Base-by-base conservation (phyloP, 2,888 invertebrate species). In the Tuberolachnus salignus region DNA sequence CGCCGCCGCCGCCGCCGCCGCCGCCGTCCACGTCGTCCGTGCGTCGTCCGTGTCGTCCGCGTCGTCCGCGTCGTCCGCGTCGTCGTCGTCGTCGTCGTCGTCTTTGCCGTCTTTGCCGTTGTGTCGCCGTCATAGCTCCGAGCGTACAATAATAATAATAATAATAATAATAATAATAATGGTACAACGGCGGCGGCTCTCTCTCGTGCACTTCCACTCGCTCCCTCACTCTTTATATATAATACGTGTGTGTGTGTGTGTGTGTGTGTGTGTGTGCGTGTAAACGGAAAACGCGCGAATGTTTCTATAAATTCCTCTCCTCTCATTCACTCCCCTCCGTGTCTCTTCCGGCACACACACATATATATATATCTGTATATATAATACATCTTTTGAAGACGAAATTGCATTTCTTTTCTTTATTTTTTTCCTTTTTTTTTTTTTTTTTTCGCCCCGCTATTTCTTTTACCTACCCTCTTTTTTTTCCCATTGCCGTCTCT, bases 351-450 rank as follows among this genome's bases (percentile, higher is more conserved):
- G 34, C 34, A 34, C 6, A 34, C 6, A 34, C 4, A 2, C 9
- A 26, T 53, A 49, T 53, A 53, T 51, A 11, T 51, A 34, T 34
- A 34, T 34, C n/a, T n/a, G n/a, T 4, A 34, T 34, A 34, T 34
- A 34, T 34, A 34, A 34, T 34, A 34, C 46, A 66, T 73, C 61
- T 63, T 73, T 63, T 11, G 63, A 63, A 63, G 63, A 53, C 73
- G 73, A 78, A 78, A 78, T 78, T 78, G 75, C 67, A 78, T 67
- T 69, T 78, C 16, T 70, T 42, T 55, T 64, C 23, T 75, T n/a
- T 59, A 23, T 49, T 46, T 46, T 49, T n/a, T 26, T 59, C 19
- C 49, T 9, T 44, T 19, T 21, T 57, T 26, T 49, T 49, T 46
- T 55, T 66, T 74, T 75, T 55, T 46, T 55, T 26, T 44, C 23